Base-by-base conservation (phyloP, 2,113 vertebrate genomes). In the Opisthocomus hoazin region DNA sequence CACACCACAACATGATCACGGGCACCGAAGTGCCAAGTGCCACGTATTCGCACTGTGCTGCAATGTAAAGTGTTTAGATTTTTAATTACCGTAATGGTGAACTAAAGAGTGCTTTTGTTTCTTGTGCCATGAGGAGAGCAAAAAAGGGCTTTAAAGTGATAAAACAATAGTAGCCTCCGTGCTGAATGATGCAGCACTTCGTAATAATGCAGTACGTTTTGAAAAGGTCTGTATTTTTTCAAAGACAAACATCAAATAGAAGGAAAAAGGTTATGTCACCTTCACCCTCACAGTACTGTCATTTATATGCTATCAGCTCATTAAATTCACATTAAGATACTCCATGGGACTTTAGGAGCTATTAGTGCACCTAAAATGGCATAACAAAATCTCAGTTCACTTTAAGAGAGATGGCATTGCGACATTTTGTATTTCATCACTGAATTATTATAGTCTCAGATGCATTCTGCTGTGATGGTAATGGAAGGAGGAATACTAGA, bases 281-380 rank as follows among this genome's bases (percentile, higher is more conserved):
- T 99, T 99, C 99, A 99, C 98, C 98, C 99, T 98, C 97, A 87
- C 97, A 97, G 98, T 97, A 97, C 98, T 98, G 98, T 99, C 99
- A 99, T 99, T 98, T 98, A 98, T 99, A 98, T 98, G 98, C 98
- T 98, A 98, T 98, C 98, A 98, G 98, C 98, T 99, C 99, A 99
- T 99, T 99, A 99, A 99, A 99, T 99, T 99, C 99, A 98, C 99
- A 99, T 99, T 99, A 99, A 98, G 98, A 98, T 98, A 98, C 98
- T 99, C 98, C 97, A 96, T 98, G 98, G 98, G 98, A 98, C 98
- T 98, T 97, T 97, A 98, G 98, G 98, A 98, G 98, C 98, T 98
- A 98, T 99, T 98, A 98, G 98, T 98, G 98, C 98, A 99, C 98
- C 99, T 99, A 98, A 98, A 99, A 98, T 98, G 98, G 98, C 98